These are phyloP conservation scores for Calypte anna DNA, from an alignment of 2,113 vertebrate genomes.

Conservation along the genomic window DNA sequence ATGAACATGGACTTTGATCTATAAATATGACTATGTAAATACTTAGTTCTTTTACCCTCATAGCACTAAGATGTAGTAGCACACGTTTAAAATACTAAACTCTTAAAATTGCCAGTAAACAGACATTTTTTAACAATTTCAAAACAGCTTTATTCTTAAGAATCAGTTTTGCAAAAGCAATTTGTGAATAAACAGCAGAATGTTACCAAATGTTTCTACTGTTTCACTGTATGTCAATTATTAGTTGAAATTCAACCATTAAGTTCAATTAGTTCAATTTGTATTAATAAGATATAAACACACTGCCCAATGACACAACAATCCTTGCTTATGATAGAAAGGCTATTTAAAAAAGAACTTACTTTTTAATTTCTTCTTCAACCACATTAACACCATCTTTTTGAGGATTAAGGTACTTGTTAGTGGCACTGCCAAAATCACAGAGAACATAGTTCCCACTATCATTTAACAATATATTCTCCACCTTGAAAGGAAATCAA, in stretches of 20 bases:
- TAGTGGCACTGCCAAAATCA: slow-evolving; percentile 96
- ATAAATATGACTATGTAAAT: background rate
- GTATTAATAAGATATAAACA: background rate
- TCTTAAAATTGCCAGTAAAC: background rate
- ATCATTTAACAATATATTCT: slow-evolving; percentile 95
- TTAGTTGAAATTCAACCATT: background rate
- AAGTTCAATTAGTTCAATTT: background rate
- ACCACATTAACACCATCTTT: slow-evolving; percentile 92
- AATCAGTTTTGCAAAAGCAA: background rate
- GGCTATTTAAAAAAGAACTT: slow-evolving; percentile 40
- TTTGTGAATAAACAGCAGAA: background rate
- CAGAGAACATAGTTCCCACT: slow-evolving; percentile 94
- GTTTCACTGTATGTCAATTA: background rate
- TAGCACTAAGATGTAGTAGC: background rate
- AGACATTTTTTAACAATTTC: background rate
- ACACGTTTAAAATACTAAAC: background rate
- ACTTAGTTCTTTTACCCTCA: background rate
- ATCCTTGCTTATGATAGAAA: background rate
- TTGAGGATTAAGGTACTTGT: slow-evolving; percentile 90
- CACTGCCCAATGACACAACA: background rate
- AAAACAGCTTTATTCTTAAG: background rate
- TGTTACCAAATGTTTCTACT: background rate
- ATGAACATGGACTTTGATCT: accelerated
- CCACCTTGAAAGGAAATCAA: slow-evolving; percentile 83
- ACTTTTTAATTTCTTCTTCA: slow-evolving; percentile 99